Conservation (phyloP, 2,113 vertebrate species). For the Esox niger region DNA sequence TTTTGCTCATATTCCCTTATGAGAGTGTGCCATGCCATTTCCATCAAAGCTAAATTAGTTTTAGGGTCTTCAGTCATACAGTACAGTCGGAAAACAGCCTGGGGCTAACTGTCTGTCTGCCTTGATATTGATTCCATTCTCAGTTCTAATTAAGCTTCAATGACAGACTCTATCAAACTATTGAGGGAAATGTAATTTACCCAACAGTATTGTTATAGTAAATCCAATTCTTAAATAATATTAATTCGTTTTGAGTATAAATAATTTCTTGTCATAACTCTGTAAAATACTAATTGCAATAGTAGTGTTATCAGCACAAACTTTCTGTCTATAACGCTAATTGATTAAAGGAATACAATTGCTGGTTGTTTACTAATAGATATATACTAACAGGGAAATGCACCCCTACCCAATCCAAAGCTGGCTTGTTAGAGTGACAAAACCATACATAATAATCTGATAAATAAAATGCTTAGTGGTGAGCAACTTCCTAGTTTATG, state of each 20-base stretch:
- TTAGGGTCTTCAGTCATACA: too few relatives aligned
- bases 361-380: too few relatives aligned
- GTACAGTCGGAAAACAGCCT: too few relatives aligned
- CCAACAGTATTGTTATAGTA: neutral
- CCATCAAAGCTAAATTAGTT: neutral
- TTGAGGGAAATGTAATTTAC: neutral
- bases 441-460: too few relatives aligned
- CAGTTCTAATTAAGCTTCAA: neutral
- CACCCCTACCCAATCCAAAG: too few relatives aligned
- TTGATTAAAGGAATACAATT: too few relatives aligned
- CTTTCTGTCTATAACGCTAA: neutral
- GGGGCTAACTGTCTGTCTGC: neutral
- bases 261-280: neutral
- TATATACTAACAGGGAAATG: too few relatives aligned
- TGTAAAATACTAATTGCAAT: neutral
- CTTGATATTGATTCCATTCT: neutral
- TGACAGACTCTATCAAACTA: neutral
- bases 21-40: neutral
- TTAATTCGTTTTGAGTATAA: neutral
- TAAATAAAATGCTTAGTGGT: too few relatives aligned
- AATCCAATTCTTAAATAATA: neutral
- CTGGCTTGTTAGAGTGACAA: too few relatives aligned
- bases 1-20: too few relatives aligned
- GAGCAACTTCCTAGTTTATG: too few relatives aligned
- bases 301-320: neutral